Conservation (phyloP, 2,888 invertebrate species). For the Romanomermis culicivorax region DNA sequence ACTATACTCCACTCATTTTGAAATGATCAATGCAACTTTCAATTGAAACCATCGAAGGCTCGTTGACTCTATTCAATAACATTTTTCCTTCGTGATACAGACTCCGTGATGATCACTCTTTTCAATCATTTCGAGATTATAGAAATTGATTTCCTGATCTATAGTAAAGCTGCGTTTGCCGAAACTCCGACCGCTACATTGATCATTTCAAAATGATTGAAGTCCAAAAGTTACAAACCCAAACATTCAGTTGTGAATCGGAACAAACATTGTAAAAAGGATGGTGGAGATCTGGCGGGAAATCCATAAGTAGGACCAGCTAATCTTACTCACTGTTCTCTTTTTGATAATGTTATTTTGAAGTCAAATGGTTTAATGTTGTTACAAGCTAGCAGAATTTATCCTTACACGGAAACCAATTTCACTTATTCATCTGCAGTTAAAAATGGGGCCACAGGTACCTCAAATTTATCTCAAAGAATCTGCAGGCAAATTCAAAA, state of each 20-base stretch:
- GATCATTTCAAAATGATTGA: too few relatives aligned
- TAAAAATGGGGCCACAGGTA: neutral
- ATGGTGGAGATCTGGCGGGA: neutral
- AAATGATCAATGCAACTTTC: too few relatives aligned
- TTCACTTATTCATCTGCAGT: neutral
- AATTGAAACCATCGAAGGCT: too few relatives aligned
- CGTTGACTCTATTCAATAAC: too few relatives aligned
- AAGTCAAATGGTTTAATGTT: neutral
- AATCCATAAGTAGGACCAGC: neutral
- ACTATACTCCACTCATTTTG: too few relatives aligned
- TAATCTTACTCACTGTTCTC: neutral
- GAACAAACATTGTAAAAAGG: neutral
- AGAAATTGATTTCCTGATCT: too few relatives aligned
- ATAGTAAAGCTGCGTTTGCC: too few relatives aligned
- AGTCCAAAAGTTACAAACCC: neutral
- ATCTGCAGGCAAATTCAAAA: neutral
- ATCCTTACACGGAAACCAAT: neutral
- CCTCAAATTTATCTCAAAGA: neutral
- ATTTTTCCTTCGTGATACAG: too few relatives aligned
- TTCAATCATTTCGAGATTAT: too few relatives aligned
- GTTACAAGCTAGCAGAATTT: neutral
- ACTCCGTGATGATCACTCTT: too few relatives aligned
- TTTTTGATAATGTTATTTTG: neutral
- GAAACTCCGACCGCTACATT: too few relatives aligned
- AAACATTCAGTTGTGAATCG: neutral